Evolutionary conservation across 2,888 invertebrate genomes (phyloP), one percentile per base, ranked within the genome.

Genomic region (Coecobrya sp.): DNA sequence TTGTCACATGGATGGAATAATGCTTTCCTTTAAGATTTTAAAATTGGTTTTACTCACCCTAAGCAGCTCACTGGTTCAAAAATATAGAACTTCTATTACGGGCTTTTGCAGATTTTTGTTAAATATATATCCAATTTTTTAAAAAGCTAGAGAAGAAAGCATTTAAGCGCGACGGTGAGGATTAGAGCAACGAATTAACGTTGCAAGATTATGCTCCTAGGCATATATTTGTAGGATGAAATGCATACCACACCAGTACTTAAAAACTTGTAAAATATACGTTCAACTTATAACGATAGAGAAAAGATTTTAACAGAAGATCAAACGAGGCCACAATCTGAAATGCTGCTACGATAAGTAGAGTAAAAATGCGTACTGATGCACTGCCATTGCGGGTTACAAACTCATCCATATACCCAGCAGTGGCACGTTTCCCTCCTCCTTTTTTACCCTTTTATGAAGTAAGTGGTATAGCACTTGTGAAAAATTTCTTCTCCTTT

Each of bases 271-370:
- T 22, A 76, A 1, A 25, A n/a, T 68, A 30, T 68, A 68, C 30
- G 27, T 16, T 3, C 3, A 27, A 25, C 7, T 30, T n/a, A 49
- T 49, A 45, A 76, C n/a, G n/a, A 76, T 25, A 45, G 13, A 49
- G 49, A 49, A 76, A 49, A 49, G 76, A 76, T 76, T 76, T 76
- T 76, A 76, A 76, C 2, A 73, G 73, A 73, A 76, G 76, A 76
- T 76, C 76, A 76, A 76, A 76, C 45, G 76, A 76, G 76, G 49
- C 49, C 19, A 73, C 36, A 5, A 73, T 16, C 42, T 73, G 36
- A 2, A 73, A 42, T 68, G 68, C 2, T n/a, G 0, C 19, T 13
- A 42, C 11, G 42, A 73, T 73, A 73, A 73, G 73, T 30, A n/a
- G n/a, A 70, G n/a, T 19, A 73, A 36, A 42, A 73, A 73, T 42